Evolutionary conservation across 2,888 invertebrate genomes (phyloP).

Genomic region (Drosophila koepferae): DNA sequence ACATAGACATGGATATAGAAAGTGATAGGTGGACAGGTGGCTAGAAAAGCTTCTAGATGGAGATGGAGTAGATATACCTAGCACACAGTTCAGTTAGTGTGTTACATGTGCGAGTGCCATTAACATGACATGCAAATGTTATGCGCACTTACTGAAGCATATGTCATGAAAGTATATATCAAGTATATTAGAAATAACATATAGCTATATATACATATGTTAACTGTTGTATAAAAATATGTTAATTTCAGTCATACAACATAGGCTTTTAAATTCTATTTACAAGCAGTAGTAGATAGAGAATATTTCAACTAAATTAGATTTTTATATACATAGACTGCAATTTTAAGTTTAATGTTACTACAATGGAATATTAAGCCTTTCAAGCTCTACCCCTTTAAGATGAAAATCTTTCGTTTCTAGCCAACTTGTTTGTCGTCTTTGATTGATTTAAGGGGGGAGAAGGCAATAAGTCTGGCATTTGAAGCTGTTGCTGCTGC

Average conservation of each 20-base stretch:
- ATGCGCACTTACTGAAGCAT: background rate
- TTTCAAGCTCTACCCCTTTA: slow-evolving; percentile 10
- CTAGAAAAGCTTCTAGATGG: background rate
- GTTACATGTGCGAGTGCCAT: background rate
- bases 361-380: background rate
- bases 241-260: too few species aligned
- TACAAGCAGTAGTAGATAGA: too few species aligned
- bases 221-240: background rate
- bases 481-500: slow-evolving; percentile 35
- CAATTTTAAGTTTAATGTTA: background rate
- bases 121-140: slow-evolving; percentile 5
- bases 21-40: slow-evolving; percentile 46
- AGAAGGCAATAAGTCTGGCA: slow-evolving; percentile 39
- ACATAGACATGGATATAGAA: slow-evolving; percentile 18
- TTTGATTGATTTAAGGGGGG: slow-evolving; percentile 57
- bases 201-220: background rate
- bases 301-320: background rate
- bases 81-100: background rate
- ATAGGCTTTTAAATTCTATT: background rate
- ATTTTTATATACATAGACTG: background rate
- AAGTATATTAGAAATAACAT: background rate
- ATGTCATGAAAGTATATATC: background rate
- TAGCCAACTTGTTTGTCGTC: slow-evolving; percentile 56
- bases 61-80: background rate
- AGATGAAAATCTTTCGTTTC: slow-evolving; percentile 2